Conservation (phyloP, 2,797 vertebrate species). For the Champsocephalus gunnari region DNA sequence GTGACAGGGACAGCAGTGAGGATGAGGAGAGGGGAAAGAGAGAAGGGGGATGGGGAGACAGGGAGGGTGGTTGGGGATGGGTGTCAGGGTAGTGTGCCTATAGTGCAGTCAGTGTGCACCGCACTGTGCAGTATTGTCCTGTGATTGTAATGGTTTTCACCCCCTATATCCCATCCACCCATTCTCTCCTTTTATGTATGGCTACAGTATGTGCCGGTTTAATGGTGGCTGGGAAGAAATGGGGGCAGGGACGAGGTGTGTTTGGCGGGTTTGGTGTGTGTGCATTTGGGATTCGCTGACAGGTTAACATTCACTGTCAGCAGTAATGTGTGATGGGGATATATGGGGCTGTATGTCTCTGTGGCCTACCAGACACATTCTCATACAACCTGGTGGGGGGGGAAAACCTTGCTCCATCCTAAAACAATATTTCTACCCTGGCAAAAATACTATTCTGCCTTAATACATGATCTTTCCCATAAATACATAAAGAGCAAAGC, state of each 20-base stretch:
- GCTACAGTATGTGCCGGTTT: slow-evolving; percentile 50
- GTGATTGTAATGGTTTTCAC: slow-evolving; percentile 65
- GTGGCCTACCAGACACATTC: slow-evolving; percentile 43
- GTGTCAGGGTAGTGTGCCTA: slow-evolving; percentile 56
- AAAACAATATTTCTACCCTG: slow-evolving; percentile 18
- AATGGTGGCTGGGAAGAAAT: slow-evolving; percentile 42
- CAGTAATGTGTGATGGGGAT: slow-evolving; percentile 68
- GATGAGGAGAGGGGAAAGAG: slow-evolving; percentile 16
- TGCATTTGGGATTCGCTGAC: slow-evolving; percentile 61
- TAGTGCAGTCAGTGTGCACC: slow-evolving; percentile 49
- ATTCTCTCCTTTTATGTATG: slow-evolving; percentile 51
- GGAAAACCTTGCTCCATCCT: slow-evolving; percentile 6
- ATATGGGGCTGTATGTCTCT: slow-evolving; percentile 69
- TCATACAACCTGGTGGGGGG: slow-evolving; percentile 21
- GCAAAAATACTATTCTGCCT: neutral
- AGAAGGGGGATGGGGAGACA: slow-evolving; percentile 48
- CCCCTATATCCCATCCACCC: slow-evolving; percentile 43
- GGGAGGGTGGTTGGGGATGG: slow-evolving; percentile 31
- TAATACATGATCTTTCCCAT: slow-evolving; percentile 12
- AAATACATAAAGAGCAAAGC: neutral
- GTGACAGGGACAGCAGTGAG: slow-evolving; percentile 25
- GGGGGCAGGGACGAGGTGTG: slow-evolving; percentile 46
- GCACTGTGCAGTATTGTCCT: slow-evolving; percentile 62
- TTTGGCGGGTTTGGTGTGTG: slow-evolving; percentile 23
- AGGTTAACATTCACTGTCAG: slow-evolving; percentile 78